Conservation (phyloP, 2,113 vertebrate species). For the Mobula birostris region DNA sequence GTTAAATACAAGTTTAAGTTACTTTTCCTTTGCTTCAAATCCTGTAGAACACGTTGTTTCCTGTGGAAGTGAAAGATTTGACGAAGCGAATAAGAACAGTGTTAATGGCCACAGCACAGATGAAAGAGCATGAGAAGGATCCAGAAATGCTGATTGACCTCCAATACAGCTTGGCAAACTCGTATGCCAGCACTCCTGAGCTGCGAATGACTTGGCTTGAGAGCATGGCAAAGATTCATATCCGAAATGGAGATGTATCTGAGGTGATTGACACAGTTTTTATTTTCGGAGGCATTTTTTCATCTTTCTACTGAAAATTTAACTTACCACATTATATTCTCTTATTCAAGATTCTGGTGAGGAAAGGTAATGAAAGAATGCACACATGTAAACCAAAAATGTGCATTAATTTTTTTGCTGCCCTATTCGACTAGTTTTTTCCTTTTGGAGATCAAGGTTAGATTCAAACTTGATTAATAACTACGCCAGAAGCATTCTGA, state of each 20-base stretch:
- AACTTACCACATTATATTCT: not conserved
- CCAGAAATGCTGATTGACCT: slow-evolving; percentile 96
- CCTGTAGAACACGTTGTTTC: slow-evolving; percentile 84
- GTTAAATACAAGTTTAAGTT: not conserved
- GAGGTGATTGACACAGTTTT: slow-evolving; percentile 63
- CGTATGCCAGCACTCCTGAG: slow-evolving; percentile 93
- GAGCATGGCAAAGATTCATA: slow-evolving; percentile 96
- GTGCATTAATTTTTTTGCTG: not conserved
- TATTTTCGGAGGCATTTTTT: slow-evolving; percentile 58
- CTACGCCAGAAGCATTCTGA: not conserved
- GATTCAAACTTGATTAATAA: not conserved
- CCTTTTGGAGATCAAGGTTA: not conserved
- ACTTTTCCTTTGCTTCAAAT: slow-evolving; percentile 45
- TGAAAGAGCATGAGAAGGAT: slow-evolving; percentile 98
- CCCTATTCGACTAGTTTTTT: not conserved
- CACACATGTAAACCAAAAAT: not conserved
- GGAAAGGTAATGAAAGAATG: not conserved
- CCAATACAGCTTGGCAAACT: slow-evolving; percentile 95
- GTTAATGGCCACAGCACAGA: slow-evolving; percentile 96
- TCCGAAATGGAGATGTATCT: slow-evolving; percentile 89
- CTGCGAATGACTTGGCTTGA: slow-evolving; percentile 92
- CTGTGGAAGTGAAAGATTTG: slow-evolving; percentile 92
- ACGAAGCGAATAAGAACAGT: slow-evolving; percentile 93
- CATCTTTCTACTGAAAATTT: not conserved
- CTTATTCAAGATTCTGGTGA: not conserved